phyloP scores from a whole-genome alignment of 2,113 vertebrate species.

The Pterocles gutturalis region DNA sequence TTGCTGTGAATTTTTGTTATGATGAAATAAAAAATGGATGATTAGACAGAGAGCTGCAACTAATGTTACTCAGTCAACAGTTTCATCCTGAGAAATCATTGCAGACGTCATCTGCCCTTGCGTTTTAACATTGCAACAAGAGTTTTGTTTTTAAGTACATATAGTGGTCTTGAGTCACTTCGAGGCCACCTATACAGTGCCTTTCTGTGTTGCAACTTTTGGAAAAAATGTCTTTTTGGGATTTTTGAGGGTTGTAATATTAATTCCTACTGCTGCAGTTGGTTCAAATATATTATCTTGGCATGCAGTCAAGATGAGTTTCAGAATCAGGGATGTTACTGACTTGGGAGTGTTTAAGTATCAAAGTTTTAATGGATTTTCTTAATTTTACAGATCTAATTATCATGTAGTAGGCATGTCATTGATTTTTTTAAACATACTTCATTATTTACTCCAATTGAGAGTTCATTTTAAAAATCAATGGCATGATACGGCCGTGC shows the following conservation, averaged over 20 bases:
- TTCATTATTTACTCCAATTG: conserved; percentile 29
- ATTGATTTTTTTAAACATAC: conserved; percentile 51
- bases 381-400: conserved; percentile 49
- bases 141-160: not conserved
- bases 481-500: not conserved
- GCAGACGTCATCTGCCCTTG: not conserved
- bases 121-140: not conserved
- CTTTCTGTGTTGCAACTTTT: not conserved
- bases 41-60: not conserved
- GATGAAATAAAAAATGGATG: not conserved
- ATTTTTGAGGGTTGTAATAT: not conserved
- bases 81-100: not conserved
- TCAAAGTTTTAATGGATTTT: conserved; percentile 51
- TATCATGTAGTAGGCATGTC: not conserved
- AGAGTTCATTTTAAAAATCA: conserved; percentile 22
- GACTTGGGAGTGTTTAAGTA: not conserved
- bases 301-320: not conserved
- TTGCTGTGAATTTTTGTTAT: not conserved
- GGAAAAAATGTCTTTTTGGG: not conserved
- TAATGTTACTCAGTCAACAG: not conserved
- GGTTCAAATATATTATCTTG: not conserved
- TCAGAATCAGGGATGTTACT: conserved; percentile 8
- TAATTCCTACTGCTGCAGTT: not conserved
- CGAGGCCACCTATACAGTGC: not conserved
- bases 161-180: not conserved